phyloP scores from a whole-genome alignment of 2,797 vertebrate species.

The Microcaecilia unicolor region DNA sequence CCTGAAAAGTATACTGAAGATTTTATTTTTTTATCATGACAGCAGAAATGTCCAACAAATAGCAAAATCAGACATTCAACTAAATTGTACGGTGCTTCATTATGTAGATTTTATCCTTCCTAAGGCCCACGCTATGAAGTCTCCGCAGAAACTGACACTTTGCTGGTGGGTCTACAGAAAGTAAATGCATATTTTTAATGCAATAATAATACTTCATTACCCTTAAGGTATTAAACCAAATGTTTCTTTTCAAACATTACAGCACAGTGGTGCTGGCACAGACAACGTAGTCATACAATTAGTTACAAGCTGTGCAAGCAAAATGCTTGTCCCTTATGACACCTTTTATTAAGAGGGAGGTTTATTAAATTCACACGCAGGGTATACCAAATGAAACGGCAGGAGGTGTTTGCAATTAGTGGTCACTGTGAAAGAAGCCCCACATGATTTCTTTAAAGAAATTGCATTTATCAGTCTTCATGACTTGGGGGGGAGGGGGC shows the following conservation, averaged over 20 bases:
- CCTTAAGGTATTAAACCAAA: constrained; percentile 16
- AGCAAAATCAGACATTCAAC: no score
- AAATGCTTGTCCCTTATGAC: constrained; percentile 20
- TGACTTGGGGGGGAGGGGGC: constrained; percentile 13
- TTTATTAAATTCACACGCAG: constrained; percentile 21
- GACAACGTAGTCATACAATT: constrained; percentile 1
- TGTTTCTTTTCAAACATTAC: constrained; percentile 22
- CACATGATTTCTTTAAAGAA: constrained; percentile 17
- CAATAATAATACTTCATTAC: constrained; percentile 16
- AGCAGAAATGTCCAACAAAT: no score
- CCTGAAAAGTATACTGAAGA: no score
- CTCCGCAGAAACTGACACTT: background rate
- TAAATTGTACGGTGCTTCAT: no score
- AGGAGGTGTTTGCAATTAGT: constrained; percentile 26
- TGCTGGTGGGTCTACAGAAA: constrained; percentile 16
- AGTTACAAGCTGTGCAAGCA: constrained; percentile 26
- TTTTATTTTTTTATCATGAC: no score
- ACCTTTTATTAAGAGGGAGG: constrained; percentile 14
- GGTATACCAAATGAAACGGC: constrained; percentile 12
- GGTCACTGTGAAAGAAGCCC: constrained; percentile 20
- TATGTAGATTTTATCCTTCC: background rate
- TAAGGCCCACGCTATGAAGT: background rate
- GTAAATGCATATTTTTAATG: constrained; percentile 9
- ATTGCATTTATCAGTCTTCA: background rate
- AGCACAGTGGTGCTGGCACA: constrained; percentile 9